Conservation (phyloP, 2,888 invertebrate genomes). For the Dolichopus griseipennis region DNA sequence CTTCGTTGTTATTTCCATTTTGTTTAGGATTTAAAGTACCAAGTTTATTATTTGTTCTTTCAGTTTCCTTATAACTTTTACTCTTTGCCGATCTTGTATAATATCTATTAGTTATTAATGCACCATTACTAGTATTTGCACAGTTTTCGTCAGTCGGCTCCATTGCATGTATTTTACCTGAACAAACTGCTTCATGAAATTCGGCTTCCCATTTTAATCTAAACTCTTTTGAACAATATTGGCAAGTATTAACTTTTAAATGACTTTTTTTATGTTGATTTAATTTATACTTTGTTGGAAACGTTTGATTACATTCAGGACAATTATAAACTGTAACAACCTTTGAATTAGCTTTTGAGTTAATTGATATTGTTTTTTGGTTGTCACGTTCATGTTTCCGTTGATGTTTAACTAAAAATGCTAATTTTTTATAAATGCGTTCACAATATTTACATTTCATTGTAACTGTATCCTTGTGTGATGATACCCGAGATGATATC, state of each 20-base stretch:
- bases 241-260: slow-evolving; percentile 12
- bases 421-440: not conserved
- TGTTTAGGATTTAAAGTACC: too few relatives aligned
- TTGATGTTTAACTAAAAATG: slow-evolving; percentile 17
- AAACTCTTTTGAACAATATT: slow-evolving; percentile 16
- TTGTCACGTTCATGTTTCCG: slow-evolving; percentile 12
- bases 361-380: not conserved
- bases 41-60: not conserved
- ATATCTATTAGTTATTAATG: not conserved
- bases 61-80: not conserved
- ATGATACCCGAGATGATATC: not conserved
- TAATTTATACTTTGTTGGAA: not conserved
- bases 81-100: not conserved
- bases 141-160: not conserved
- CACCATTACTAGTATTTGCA: not conserved
- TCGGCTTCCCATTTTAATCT: slow-evolving; percentile 13
- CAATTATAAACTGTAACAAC: slow-evolving; percentile 9
- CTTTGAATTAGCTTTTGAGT: not conserved
- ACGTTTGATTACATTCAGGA: slow-evolving; percentile 14
- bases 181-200: slow-evolving; percentile 19
- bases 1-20: not conserved
- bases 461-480: not conserved
- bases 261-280: slow-evolving; percentile 14
- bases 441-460: slow-evolving; percentile 12
- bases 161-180: slow-evolving; percentile 12